phyloP scores from a whole-genome alignment of 1,140 invertebrate species.

The Heterodera carotae region DNA sequence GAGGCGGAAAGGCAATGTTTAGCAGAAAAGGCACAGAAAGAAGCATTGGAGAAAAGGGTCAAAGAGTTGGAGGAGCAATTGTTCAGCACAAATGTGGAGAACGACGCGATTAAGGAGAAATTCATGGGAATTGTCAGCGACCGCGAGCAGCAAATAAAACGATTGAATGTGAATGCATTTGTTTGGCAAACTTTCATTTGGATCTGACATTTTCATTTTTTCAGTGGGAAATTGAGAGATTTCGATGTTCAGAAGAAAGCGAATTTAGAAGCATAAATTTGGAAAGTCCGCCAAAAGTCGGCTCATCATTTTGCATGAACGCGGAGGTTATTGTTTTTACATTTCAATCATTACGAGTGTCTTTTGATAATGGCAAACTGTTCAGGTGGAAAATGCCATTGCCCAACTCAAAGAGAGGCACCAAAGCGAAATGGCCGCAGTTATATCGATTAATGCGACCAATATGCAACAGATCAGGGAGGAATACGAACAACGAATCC shows the following conservation, averaged over 20 bases:
- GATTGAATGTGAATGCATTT: slow-evolving; percentile 22
- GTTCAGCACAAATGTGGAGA: slow-evolving; percentile 34
- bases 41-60: slow-evolving; percentile 38
- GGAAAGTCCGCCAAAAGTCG: slow-evolving; percentile 14
- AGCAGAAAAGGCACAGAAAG: slow-evolving; percentile 28
- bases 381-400: slow-evolving; percentile 23
- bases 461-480: slow-evolving; percentile 33
- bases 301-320: background rate
- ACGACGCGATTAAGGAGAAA: slow-evolving; percentile 41
- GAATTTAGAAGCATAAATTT: slow-evolving; percentile 30
- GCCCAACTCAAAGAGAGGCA: slow-evolving; percentile 38
- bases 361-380: too few relatives aligned
- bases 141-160: slow-evolving; percentile 36
- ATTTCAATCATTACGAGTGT: too few relatives aligned
- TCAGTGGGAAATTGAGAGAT: slow-evolving; percentile 36
- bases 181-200: slow-evolving; percentile 15
- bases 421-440: slow-evolving; percentile 34
- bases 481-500: slow-evolving; percentile 35
- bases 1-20: slow-evolving; percentile 31
- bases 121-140: slow-evolving; percentile 34
- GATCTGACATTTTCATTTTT: slow-evolving; percentile 17
- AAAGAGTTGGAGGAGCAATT: slow-evolving; percentile 41
- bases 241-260: slow-evolving; percentile 19
- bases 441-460: slow-evolving; percentile 22
- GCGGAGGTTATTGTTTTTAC: too few relatives aligned